These are phyloP conservation scores for Camelus dromedarius DNA, from an alignment of 2,113 vertebrate species.

Conservation along the genomic window DNA sequence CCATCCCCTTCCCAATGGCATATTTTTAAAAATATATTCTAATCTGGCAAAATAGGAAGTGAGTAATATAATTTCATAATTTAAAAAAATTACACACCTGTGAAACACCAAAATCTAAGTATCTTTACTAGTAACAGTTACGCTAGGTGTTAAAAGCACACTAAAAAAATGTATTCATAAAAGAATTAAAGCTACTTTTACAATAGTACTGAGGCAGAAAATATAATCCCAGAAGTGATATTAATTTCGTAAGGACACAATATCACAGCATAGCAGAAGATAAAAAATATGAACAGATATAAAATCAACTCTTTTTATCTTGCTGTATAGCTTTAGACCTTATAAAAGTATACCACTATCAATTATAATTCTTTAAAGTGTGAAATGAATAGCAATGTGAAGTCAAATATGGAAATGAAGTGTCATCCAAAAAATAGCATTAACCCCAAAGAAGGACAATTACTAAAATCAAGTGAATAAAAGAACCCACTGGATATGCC, in stretches of 20 bases:
- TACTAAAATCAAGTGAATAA: not conserved
- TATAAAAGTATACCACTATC: constrained; percentile 9
- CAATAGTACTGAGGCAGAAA: constrained; percentile 22
- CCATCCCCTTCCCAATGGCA: not conserved
- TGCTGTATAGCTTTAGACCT: not conserved
- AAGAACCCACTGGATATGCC: not conserved
- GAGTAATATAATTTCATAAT: not conserved
- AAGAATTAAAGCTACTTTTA: constrained; percentile 50
- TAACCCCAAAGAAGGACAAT: not conserved
- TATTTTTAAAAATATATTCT: not conserved
- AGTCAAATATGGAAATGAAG: constrained; percentile 28
- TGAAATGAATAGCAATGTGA: not conserved
- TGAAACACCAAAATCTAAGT: constrained; percentile 32
- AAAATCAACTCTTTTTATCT: constrained; percentile 33
- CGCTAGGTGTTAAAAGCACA: not conserved
- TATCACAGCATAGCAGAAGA: not conserved
- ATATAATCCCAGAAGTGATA: not conserved
- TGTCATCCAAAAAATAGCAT: not conserved
- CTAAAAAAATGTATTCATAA: not conserved
- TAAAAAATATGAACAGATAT: constrained; percentile 28
- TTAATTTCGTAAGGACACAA: constrained; percentile 32
- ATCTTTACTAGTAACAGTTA: constrained; percentile 27
- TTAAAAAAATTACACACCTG: not conserved
- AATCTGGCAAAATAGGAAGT: constrained; percentile 33
- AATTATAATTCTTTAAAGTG: constrained; percentile 33